A percentile compares a stretch with the other conserved stretches of the same genome.
phyloP scores from a whole-genome alignment of 2,888 invertebrate genomes.

The Metellina segmentata region DNA sequence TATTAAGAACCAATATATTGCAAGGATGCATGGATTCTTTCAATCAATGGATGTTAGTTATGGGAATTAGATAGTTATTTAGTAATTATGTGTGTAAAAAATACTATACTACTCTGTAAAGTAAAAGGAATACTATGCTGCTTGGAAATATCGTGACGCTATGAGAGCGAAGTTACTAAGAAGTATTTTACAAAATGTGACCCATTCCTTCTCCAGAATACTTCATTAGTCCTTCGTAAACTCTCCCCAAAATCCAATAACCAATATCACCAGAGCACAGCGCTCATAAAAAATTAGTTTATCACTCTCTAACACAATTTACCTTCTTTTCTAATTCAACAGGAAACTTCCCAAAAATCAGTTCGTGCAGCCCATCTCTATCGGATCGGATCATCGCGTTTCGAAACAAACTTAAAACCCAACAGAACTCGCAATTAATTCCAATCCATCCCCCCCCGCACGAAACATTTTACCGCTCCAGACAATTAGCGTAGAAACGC shows the following conservation, averaged over 20 bases:
- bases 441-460: neutral
- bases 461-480: neutral
- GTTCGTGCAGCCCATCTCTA: neutral
- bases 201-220: neutral
- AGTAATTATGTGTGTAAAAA: too few species aligned
- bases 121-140: too few species aligned
- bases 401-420: constrained; percentile 37
- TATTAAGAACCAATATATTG: too few species aligned
- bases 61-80: too few species aligned
- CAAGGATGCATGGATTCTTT: too few species aligned
- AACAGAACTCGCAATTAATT: constrained; percentile 60
- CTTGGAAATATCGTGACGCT: too few species aligned
- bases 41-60: too few species aligned
- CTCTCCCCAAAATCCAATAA: neutral
- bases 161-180: too few species aligned
- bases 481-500: neutral
- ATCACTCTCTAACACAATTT: neutral
- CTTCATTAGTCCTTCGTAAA: neutral
- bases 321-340: neutral
- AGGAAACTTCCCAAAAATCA: neutral
- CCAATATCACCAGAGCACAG: neutral
- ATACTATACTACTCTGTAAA: too few species aligned
- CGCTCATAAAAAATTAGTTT: neutral
- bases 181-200: too few species aligned
- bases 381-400: neutral